These are phyloP conservation scores for Parauchenoglanis ngamensis DNA, from an alignment of 2,797 vertebrate genomes.

Conservation along the genomic window DNA sequence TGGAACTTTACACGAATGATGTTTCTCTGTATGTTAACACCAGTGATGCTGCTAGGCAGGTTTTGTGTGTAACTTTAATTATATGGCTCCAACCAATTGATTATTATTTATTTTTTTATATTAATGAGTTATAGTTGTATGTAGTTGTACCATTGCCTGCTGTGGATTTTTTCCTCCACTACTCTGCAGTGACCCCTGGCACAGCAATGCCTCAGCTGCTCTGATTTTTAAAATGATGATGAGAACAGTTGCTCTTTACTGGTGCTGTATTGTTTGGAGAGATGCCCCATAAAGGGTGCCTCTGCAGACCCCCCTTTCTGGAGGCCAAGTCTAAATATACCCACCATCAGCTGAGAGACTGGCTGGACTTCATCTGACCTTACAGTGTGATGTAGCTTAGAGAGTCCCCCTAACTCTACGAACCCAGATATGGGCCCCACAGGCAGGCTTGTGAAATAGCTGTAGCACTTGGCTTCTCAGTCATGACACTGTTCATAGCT, in stretches of 20 bases:
- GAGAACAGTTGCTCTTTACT: constrained; percentile 34
- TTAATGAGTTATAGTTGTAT: background rate
- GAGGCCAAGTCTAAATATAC: constrained; percentile 75
- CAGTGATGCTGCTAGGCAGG: background rate
- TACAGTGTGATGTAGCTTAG: constrained; percentile 65
- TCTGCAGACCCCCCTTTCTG: constrained; percentile 22
- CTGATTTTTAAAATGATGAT: constrained; percentile 29
- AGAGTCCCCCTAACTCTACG: constrained; percentile 51
- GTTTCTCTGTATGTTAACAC: background rate
- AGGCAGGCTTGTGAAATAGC: constrained; percentile 36
- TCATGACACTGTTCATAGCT: constrained; percentile 28
- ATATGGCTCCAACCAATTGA: background rate
- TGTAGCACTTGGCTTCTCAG: constrained; percentile 24
- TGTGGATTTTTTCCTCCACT: constrained; percentile 1
- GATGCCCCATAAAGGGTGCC: constrained; percentile 32
- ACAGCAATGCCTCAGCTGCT: constrained; percentile 23
- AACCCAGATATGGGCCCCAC: background rate
- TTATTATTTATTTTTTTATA: background rate
- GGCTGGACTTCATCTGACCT: constrained; percentile 74
- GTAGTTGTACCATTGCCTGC: constrained; percentile 4
- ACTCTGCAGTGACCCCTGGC: constrained; percentile 19
- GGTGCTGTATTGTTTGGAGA: constrained; percentile 42
- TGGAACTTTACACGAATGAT: background rate
- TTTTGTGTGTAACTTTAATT: background rate
- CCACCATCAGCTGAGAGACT: constrained; percentile 66